Evolutionary conservation across 2,113 vertebrate species (phyloP).

Genomic region (Desmodus rotundus): DNA sequence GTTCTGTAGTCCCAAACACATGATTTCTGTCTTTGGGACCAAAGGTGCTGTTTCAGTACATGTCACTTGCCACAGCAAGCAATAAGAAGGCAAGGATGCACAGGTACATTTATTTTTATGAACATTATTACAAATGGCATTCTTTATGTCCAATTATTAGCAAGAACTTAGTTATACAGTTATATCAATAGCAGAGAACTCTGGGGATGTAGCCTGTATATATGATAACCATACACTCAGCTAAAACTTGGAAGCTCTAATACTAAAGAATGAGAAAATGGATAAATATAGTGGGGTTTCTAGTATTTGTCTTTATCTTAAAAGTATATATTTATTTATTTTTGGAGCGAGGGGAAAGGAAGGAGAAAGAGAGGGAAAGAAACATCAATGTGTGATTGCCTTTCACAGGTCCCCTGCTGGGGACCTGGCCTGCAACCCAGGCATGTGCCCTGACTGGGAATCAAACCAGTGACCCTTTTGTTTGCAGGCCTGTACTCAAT

Average conservation of each 20-base stretch:
- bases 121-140: neutral
- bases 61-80: neutral
- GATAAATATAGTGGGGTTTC: neutral
- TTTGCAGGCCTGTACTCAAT: too few relatives aligned
- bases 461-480: too few relatives aligned
- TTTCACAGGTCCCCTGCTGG: too few relatives aligned
- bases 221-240: neutral
- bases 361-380: too few relatives aligned
- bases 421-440: too few relatives aligned
- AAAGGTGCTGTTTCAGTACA: neutral
- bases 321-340: too few relatives aligned
- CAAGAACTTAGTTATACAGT: neutral
- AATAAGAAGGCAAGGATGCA: neutral
- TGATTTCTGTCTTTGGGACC: neutral
- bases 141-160: neutral
- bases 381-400: too few relatives aligned
- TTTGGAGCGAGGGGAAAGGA: too few relatives aligned
- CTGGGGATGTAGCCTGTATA: neutral
- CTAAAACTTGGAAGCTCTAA: neutral
- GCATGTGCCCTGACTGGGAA: too few relatives aligned
- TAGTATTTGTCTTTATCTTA: neutral
- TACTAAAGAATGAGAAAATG: neutral
- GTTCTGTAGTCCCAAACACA: neutral
- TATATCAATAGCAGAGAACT: neutral
- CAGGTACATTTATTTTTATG: neutral